Evolutionary conservation across 2,888 invertebrate genomes (phyloP).

Genomic region (Cyaniris semiargus): DNA sequence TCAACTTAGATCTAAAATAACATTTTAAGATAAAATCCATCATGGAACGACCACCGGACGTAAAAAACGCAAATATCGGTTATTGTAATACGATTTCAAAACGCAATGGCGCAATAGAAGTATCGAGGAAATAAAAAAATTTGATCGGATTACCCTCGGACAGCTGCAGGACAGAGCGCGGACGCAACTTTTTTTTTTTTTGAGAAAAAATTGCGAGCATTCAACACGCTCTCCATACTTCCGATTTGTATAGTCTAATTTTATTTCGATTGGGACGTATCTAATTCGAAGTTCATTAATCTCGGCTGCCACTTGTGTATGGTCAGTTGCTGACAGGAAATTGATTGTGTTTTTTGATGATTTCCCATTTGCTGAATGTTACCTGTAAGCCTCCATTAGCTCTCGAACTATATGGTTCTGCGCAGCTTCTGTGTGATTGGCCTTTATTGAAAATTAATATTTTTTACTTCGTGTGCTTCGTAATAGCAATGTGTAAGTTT

Average conservation of each 20-base stretch:
- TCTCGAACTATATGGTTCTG: neutral
- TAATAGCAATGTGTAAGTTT: neutral
- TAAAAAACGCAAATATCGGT: slow-evolving; percentile 28
- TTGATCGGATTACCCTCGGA: slow-evolving; percentile 72
- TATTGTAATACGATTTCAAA: slow-evolving; percentile 29
- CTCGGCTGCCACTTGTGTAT: slow-evolving; percentile 71
- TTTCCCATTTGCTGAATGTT: slow-evolving; percentile 7
- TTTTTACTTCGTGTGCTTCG: neutral
- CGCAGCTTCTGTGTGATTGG: neutral
- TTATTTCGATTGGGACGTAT: slow-evolving; percentile 73
- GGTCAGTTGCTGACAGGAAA: slow-evolving; percentile 80
- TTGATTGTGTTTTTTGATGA: slow-evolving; percentile 48
- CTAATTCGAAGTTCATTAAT: slow-evolving; percentile 78
- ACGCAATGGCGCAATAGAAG: slow-evolving; percentile 45
- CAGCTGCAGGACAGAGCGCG: slow-evolving; percentile 72
- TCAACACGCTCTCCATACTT: slow-evolving; percentile 68
- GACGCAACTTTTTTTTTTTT: slow-evolving; percentile 58
- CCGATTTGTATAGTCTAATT: slow-evolving; percentile 75
- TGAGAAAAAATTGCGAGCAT: slow-evolving; percentile 68
- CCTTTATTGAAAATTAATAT: neutral
- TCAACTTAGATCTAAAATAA: slow-evolving; percentile 19
- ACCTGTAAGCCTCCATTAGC: slow-evolving; percentile 24
- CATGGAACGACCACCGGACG: neutral
- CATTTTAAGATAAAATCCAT: slow-evolving; percentile 18
- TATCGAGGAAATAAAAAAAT: slow-evolving; percentile 56